These are phyloP conservation scores for Adelosebastes latens DNA, from an alignment of 2,797 vertebrate species.

Conservation along the genomic window DNA sequence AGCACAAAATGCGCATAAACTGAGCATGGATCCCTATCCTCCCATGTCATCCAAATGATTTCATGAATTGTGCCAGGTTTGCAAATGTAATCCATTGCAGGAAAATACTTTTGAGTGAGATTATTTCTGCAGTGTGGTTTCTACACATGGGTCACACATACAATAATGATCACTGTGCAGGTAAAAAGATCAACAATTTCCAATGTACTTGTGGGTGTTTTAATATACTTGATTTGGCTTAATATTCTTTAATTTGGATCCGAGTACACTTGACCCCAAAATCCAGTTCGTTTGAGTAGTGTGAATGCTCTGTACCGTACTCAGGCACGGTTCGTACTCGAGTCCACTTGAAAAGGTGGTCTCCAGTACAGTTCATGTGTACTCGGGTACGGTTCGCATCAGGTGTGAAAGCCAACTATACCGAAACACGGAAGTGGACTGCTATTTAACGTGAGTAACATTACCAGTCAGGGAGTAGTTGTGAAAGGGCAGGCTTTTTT, in stretches of 20 bases:
- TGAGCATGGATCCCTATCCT: not conserved
- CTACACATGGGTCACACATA: not conserved
- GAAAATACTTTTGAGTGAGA: not conserved
- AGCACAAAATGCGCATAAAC: not conserved
- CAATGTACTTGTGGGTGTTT: not conserved
- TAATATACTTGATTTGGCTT: not conserved
- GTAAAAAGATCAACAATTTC: not conserved
- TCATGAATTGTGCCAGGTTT: not conserved
- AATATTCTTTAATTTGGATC: not conserved
- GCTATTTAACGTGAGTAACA: fast-evolving
- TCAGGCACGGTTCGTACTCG: too few relatives aligned
- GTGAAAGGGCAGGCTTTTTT: too few relatives aligned
- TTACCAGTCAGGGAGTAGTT: too few relatives aligned
- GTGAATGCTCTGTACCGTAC: too few relatives aligned
- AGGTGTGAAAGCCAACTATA: too few relatives aligned
- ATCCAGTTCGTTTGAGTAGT: too few relatives aligned
- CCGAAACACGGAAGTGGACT: too few relatives aligned
- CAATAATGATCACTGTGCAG: not conserved
- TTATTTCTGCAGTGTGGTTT: not conserved
- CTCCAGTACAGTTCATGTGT: too few relatives aligned
- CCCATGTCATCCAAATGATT: not conserved
- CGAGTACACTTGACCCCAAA: too few relatives aligned
- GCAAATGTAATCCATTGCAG: not conserved
- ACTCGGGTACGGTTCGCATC: too few relatives aligned
- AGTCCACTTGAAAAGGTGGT: too few relatives aligned